Evolutionary conservation across 2,797 vertebrate genomes (phyloP).

Genomic region (Neosilurus hyrtlii): DNA sequence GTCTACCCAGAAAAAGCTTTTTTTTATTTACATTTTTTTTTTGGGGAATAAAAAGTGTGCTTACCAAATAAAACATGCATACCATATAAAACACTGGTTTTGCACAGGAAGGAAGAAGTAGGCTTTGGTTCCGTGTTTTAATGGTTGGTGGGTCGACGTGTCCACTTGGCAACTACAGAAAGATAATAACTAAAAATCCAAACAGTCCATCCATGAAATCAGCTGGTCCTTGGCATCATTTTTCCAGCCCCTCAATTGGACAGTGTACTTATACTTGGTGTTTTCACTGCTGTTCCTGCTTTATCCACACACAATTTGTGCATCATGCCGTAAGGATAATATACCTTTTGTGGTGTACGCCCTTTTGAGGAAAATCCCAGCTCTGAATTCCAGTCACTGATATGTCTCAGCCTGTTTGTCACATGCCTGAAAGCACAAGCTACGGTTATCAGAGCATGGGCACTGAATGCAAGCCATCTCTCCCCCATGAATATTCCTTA

Average conservation of each 20-base stretch:
- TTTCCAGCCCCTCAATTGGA: not conserved
- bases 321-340: conserved; percentile 17
- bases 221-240: not conserved
- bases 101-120: not conserved
- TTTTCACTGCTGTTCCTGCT: not conserved
- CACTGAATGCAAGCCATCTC: not conserved
- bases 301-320: not conserved
- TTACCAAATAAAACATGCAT: not conserved
- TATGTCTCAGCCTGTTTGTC: conserved; percentile 36
- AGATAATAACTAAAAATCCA: not conserved
- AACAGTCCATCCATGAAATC: not conserved
- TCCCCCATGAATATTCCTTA: not conserved
- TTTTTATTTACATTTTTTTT: too few relatives aligned
- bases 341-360: conserved; percentile 17
- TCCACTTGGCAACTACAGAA: not conserved
- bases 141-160: not conserved
- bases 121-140: not conserved
- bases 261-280: not conserved
- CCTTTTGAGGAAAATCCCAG: conserved; percentile 26
- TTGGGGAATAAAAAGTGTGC: too few relatives aligned
- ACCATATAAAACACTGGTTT: too few relatives aligned
- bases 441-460: conserved; percentile 3
- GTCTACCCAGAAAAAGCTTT: not conserved
- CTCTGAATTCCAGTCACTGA: conserved; percentile 15
- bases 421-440: conserved; percentile 24